A percentile compares a stretch with the other conserved stretches of the same genome.
These are phyloP conservation scores for Podarcis muralis DNA, from an alignment of 2,113 vertebrate genomes.

Conservation along the genomic window DNA sequence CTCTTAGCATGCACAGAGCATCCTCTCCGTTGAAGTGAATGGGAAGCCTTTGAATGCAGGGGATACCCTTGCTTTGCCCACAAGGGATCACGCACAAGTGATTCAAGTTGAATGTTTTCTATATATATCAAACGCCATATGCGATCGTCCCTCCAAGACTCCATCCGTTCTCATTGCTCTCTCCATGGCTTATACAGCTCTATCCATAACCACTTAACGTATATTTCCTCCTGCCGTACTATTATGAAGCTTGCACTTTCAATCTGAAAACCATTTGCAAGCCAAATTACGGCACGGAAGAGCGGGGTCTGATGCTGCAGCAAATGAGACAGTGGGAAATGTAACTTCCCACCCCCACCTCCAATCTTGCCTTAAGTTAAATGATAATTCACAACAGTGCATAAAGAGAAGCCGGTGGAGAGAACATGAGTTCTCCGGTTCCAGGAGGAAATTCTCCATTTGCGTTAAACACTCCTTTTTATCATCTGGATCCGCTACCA, in stretches of 20 bases:
- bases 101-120: neutral
- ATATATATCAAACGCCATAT: too few species aligned
- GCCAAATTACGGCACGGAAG: conserved; percentile 52
- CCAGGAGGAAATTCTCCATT: conserved; percentile 59
- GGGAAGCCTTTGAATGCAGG: too few species aligned
- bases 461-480: conserved; percentile 48
- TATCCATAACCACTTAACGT: conserved; percentile 11
- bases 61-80: too few species aligned
- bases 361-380: conserved; percentile 58
- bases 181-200: conserved; percentile 15
- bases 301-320: conserved; percentile 40
- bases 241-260: conserved; percentile 32
- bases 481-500: conserved; percentile 50
- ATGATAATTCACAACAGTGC: conserved; percentile 66
- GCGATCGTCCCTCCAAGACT: neutral
- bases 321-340: conserved; percentile 55
- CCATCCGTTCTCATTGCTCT: neutral
- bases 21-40: too few species aligned
- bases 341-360: conserved; percentile 38
- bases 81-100: too few species aligned
- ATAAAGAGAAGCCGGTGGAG: conserved; percentile 59
- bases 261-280: conserved; percentile 25
- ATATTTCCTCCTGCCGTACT: neutral
- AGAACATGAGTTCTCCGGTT: conserved; percentile 63
- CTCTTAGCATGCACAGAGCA: too few species aligned